Evolutionary conservation across 2,113 vertebrate species (phyloP), one percentile per base, ranked within the genome.

Genomic region (Amphilophus citrinellus): DNA sequence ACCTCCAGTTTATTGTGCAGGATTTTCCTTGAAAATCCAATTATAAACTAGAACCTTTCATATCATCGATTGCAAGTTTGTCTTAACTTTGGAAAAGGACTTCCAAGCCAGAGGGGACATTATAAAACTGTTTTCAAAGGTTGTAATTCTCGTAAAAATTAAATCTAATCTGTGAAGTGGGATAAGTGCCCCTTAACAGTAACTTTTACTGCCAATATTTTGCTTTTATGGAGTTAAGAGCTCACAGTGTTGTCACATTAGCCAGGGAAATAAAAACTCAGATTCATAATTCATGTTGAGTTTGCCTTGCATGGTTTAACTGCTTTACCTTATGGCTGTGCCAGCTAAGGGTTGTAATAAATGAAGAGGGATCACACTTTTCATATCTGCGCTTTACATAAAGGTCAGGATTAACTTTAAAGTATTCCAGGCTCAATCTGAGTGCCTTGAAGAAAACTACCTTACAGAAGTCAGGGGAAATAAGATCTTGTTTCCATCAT

Each of bases 251-350:
- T 77, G 6, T 20, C 24, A 56, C 20, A 61, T 6, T 56, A 59
- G 59, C 58, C 73, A 30, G 24, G 20, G 79, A 80, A 82, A 87
- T 80, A 80, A 87, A 77, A 62, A 15, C 3, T 30, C 14, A 5
- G 17, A 61, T 13, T 61, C 9, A n/a, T 76, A 84, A 78, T 71
- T 66, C 10, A 3, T 14, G 27, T 17, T 20, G 10, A 56, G 15
- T 61, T 35, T 37, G 24, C 17, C 30, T 3, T 37, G 39, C 0
- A 4, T 30, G n/a, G 44, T 50, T 81, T 76, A 71, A 7, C 27
- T 65, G 32, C 56, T 76, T 3, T 58, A 60, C n/a, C n/a, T 82
- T 17, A 37, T 15, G 1, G 14, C 56, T 9, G 20, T 63, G 32
- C 75, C 83, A 32, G 47, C 44, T 27, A 6, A 8, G 4, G 7